These are phyloP conservation scores for Brachionus koreanus DNA, from an alignment of 1,140 invertebrate genomes.

Conservation along the genomic window DNA sequence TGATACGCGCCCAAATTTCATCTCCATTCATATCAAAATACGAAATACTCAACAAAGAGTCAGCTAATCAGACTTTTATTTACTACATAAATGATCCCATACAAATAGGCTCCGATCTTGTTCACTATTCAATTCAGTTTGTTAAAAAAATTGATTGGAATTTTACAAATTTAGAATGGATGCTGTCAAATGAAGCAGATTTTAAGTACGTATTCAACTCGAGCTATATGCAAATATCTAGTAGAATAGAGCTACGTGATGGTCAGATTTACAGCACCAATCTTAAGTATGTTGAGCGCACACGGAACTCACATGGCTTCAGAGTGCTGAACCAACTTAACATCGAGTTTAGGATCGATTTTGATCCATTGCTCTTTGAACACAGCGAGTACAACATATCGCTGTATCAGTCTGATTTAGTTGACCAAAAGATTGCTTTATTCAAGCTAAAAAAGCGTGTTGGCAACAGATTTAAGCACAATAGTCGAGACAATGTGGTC, in stretches of 20 bases:
- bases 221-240: neutral
- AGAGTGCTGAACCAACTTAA: neutral
- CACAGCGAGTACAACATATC: neutral
- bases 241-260: neutral
- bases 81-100: conserved; percentile 29
- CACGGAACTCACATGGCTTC: neutral
- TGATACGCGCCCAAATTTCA: neutral
- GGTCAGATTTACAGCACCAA: neutral
- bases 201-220: neutral
- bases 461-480: neutral
- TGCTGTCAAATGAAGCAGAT: neutral
- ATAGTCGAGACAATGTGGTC: neutral
- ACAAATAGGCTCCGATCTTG: neutral
- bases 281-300: neutral
- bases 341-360: conserved; percentile 32
- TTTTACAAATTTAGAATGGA: neutral
- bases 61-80: conserved; percentile 8
- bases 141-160: neutral
- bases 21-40: conserved; percentile 23
- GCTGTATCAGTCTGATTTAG: neutral
- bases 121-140: neutral
- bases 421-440: neutral
- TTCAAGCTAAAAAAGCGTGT: neutral
- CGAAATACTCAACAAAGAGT: conserved; percentile 35
- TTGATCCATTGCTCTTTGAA: conserved; percentile 38